Evolutionary conservation across 2,113 vertebrate species (phyloP), one percentile per base, ranked within the genome.

Genomic region (Drymodes brunneopygia): DNA sequence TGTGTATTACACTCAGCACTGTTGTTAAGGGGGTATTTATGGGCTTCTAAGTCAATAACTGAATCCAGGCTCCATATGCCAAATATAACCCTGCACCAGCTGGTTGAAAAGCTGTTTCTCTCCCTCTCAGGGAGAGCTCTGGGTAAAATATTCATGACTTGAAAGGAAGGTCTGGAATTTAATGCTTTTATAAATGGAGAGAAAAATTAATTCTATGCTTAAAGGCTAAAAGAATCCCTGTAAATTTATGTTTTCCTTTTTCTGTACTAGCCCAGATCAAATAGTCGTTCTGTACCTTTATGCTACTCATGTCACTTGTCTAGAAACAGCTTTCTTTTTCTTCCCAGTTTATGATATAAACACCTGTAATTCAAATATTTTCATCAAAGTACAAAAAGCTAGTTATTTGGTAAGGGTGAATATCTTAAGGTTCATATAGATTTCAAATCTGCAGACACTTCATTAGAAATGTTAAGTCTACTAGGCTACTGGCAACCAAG

Each of bases 91-190:
- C 82, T 84, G 83, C 66, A 92, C 97, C 98, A 98, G 97, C 97
- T 98, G 98, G 93, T 96, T 97, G 77, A 86, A 98, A 98, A 98
- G 97, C 97, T 98, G 97, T 97, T 98, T 97, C 90, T 91, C 45
- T 95, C 74, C 92, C 96, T 96, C 96, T 90, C 61, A 94, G 95
- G 97, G 94, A 97, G 69, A 97, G 75, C 47, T 92, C 78, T 96
- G 92, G 97, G 96, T 98, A 97, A 97, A 97, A 98, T 97, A 96
- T 98, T 98, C 95, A 97, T 96, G 75, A 96, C 81, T 97, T 96
- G 89, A 98, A 97, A 94, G 62, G 73, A 96, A 73, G 83, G 33
- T 33, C 94, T 97, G 56, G 54, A 97, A 94, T 93, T 82, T 95
- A 79, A 62, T 88, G 71, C 45, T 90, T 95, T 93, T 95, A 86